Evolutionary conservation across 2,888 invertebrate species (phyloP).

Genomic region (Tricholauxania praeusta): DNA sequence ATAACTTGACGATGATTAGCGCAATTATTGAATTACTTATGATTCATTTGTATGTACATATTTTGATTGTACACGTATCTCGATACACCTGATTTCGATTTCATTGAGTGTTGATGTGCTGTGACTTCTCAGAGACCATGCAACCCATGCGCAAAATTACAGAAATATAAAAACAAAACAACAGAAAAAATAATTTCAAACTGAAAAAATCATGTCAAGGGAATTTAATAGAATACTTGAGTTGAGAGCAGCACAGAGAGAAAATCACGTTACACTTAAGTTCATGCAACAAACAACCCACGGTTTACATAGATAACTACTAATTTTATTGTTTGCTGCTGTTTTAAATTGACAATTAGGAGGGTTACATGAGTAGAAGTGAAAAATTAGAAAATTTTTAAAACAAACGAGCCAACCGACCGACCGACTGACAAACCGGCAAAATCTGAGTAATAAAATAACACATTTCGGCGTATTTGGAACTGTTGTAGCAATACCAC

Average conservation of each 20-base stretch:
- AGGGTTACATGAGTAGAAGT: too few species aligned
- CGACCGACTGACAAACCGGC: neutral
- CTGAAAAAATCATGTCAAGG: constrained; percentile 17
- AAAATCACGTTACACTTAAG: constrained; percentile 1
- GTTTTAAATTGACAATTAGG: neutral
- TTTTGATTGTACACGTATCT: neutral
- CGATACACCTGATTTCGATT: constrained; percentile 12
- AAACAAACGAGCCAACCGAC: constrained; percentile 3
- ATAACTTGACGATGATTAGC: constrained; percentile 8
- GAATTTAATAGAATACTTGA: constrained; percentile 16
- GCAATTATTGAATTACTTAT: constrained; percentile 12
- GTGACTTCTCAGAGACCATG: constrained; percentile 4
- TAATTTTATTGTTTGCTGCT: neutral
- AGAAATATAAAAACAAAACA: neutral
- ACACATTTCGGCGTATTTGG: constrained; percentile 27
- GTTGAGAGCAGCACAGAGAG: neutral
- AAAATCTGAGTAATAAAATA: neutral
- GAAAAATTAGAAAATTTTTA: neutral
- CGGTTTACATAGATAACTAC: neutral
- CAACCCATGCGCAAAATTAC: constrained; percentile 8
- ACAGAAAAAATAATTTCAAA: neutral
- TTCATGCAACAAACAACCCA: neutral
- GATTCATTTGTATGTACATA: neutral
- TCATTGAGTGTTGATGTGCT: constrained; percentile 5
- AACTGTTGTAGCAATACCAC: neutral